phyloP scores from a whole-genome alignment of 2,888 invertebrate genomes.

The Lepidonotus clava region DNA sequence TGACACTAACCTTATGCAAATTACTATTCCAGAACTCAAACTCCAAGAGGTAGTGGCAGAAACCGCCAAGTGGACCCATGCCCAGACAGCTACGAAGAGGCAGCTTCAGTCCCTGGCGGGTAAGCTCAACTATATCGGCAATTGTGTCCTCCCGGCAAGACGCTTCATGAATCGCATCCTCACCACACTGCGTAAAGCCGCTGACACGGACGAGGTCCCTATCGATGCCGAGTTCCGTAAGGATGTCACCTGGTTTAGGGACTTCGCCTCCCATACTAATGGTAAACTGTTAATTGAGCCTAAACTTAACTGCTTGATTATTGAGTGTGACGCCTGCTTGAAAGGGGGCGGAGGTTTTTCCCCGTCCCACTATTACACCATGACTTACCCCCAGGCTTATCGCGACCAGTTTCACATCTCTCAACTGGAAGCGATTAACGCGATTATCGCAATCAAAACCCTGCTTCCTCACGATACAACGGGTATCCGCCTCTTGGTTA shows the following conservation, averaged over 20 bases:
- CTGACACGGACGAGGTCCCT: neutral
- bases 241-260: neutral
- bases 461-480: neutral
- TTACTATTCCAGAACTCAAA: neutral
- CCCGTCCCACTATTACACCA: no score
- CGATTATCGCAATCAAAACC: neutral
- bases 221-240: neutral
- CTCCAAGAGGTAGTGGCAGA: no score
- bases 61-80: neutral
- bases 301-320: neutral
- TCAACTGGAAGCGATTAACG: neutral
- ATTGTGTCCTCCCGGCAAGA: neutral
- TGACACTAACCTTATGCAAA: no score
- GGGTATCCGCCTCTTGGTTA: neutral
- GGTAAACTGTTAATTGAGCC: neutral
- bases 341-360: neutral
- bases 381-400: neutral
- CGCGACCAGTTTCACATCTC: neutral
- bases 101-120: neutral
- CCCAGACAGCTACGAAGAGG: neutral
- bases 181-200: neutral
- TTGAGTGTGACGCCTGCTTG: neutral
- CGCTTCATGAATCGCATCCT: neutral
- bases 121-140: neutral
- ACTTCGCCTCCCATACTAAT: neutral